Conservation (phyloP, 2,888 invertebrate genomes). For the Acrocera orbiculus region DNA sequence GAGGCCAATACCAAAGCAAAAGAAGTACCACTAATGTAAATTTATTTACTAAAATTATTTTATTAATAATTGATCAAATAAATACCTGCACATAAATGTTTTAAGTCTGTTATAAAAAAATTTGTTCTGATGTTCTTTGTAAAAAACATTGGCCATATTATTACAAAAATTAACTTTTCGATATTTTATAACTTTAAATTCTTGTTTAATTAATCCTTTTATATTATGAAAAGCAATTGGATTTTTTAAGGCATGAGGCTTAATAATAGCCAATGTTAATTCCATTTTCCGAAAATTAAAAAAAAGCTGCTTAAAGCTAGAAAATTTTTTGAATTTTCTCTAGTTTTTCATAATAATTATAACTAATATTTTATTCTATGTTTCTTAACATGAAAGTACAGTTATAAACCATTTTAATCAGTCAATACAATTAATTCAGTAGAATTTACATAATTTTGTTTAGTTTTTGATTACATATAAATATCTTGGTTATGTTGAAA, state of each 20-base stretch:
- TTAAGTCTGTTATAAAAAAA: constrained; percentile 70
- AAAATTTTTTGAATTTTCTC: constrained; percentile 4
- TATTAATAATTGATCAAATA: background rate
- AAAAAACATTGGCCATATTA: constrained; percentile 54
- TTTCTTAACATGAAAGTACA: too few species aligned
- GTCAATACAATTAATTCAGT: too few species aligned
- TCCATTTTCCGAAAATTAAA: constrained; percentile 32
- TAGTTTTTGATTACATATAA: too few species aligned
- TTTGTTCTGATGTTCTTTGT: constrained; percentile 61
- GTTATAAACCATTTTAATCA: too few species aligned
- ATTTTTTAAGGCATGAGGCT: constrained; percentile 68
- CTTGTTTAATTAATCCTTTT: constrained; percentile 44
- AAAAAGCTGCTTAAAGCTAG: too few species aligned
- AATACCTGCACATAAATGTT: constrained; percentile 64
- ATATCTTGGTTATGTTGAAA: too few species aligned
- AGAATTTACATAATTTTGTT: too few species aligned
- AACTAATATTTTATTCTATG: too few species aligned
- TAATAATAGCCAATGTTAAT: constrained; percentile 70
- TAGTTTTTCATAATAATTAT: too few species aligned
- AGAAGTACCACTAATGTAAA: constrained; percentile 53
- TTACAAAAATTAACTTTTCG: constrained; percentile 43
- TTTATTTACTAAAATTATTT: background rate
- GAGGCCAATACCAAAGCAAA: constrained; percentile 62
- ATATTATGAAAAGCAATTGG: constrained; percentile 53
- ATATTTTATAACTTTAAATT: constrained; percentile 55